Base-by-base conservation (phyloP, 2,113 vertebrate genomes). In the Tiliqua scincoides region DNA sequence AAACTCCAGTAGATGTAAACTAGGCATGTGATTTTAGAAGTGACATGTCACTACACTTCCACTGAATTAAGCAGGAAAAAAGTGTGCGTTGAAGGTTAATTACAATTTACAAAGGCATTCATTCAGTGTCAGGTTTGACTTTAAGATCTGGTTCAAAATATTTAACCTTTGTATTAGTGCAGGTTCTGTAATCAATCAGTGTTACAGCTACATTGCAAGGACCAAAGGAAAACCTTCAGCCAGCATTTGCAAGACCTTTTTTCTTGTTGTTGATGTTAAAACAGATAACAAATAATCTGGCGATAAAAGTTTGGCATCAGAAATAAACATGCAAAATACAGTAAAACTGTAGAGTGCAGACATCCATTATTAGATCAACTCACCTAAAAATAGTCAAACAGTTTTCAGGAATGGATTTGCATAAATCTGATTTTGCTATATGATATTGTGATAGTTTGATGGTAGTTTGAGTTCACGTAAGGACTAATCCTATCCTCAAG, bases 101-200 rank as follows among this genome's bases (percentile, higher is more conserved):
- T 0, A 1, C 68, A 91, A 78, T 72, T 90, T 90, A 84, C 88
- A 82, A 92, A 91, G 61, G 57, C 90, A 89, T 92, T 93, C 91
- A 91, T 86, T 91, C 90, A 88, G 77, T 91, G 89, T 87, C 94
- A 89, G 40, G 68, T 30, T 88, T 89, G 87, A 61, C 89, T 92
- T 85, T 84, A 82, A 89, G 88, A 77, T 88, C 35, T 79, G 40
- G 65, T 88, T 92, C 0, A 0, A 93, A 91, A 94, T 93, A 87
- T 91, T 93, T 95, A 93, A 91, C 88, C 86, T 95, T 94, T 94
- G 86, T 90, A 57, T 94, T 93, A 83, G n/a, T 76, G 81, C 76
- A 83, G 83, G 91, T 88, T 86, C 87, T 89, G 68, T 75, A 91
- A 85, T 94, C 85, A 90, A 91, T 93, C 87, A 85, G 2, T 68